A percentile compares a stretch with the other conserved stretches of the same genome.
Conservation (phyloP, 2,888 invertebrate species). For the Anodontia alba region DNA sequence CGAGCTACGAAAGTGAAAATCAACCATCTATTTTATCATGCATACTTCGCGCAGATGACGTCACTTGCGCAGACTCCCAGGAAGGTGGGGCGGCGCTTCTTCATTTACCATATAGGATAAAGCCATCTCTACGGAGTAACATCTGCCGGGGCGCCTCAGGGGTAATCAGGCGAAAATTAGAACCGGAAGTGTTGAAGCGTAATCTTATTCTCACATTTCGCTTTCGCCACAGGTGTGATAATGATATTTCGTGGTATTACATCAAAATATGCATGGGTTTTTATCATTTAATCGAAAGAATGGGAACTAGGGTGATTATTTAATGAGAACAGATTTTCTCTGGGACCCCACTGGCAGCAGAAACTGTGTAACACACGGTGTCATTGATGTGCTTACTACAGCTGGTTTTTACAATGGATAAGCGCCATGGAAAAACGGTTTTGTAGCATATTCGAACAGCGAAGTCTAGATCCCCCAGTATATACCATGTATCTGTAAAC, state of each 20-base stretch:
- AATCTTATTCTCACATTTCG: neutral
- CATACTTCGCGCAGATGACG: conserved; percentile 52
- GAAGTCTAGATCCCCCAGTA: too few species aligned
- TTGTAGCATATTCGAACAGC: too few species aligned
- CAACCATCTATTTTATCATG: conserved; percentile 53
- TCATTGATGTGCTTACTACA: neutral
- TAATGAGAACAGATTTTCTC: neutral
- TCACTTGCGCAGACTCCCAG: conserved; percentile 53
- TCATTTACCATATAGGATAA: conserved; percentile 64
- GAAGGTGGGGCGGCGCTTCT: conserved; percentile 48
- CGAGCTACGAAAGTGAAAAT: conserved; percentile 63
- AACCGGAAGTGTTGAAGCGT: conserved; percentile 4
- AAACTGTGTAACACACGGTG: neutral
- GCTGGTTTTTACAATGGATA: too few species aligned
- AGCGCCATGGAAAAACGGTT: too few species aligned
- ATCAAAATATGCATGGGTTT: neutral
- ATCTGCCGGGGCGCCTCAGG: conserved; percentile 31
- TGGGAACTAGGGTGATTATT: too few species aligned
- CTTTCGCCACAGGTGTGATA: neutral
- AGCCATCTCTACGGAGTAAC: conserved; percentile 32
- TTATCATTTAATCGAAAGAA: neutral
- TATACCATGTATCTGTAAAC: too few species aligned
- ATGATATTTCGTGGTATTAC: neutral
- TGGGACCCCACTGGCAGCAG: neutral
- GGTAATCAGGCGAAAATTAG: conserved; percentile 12